Percentiles rank a stretch among this genome's conserved stretches.
Conservation (phyloP, 1,140 invertebrate species). For the Hesperophylax magnus region DNA sequence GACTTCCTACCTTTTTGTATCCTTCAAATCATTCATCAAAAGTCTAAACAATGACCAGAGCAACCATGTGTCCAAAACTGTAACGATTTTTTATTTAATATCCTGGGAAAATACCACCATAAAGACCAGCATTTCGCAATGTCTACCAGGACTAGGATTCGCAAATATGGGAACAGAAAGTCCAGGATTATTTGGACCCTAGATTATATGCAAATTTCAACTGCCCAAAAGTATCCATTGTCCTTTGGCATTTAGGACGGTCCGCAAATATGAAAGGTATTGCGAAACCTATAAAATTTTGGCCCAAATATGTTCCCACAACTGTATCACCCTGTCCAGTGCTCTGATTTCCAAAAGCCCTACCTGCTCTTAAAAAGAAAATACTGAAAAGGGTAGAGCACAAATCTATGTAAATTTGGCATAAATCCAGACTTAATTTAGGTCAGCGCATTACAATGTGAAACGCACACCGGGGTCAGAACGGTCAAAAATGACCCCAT, state of each 20-base stretch:
- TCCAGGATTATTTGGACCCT: slow-evolving; percentile 9
- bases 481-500: slow-evolving; percentile 46
- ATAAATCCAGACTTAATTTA: slow-evolving; percentile 44
- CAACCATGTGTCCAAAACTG: slow-evolving; percentile 37
- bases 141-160: slow-evolving; percentile 28
- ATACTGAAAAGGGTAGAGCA: slow-evolving; percentile 10
- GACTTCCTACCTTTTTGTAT: slow-evolving; percentile 25
- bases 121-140: background rate
- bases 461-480: slow-evolving; percentile 31
- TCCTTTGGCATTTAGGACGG: slow-evolving; percentile 12
- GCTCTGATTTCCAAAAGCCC: slow-evolving; percentile 24
- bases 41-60: slow-evolving; percentile 24
- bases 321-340: slow-evolving; percentile 14
- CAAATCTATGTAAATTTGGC: slow-evolving; percentile 20
- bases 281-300: slow-evolving; percentile 28
- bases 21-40: slow-evolving; percentile 43
- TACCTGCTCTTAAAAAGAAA: slow-evolving; percentile 20
- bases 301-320: slow-evolving; percentile 41
- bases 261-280: slow-evolving; percentile 22
- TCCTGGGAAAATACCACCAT: slow-evolving; percentile 16
- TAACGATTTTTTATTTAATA: slow-evolving; percentile 31
- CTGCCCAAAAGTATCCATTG: slow-evolving; percentile 43
- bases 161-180: background rate
- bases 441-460: slow-evolving; percentile 36
- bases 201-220: slow-evolving; percentile 44